Evolutionary conservation across 1,140 invertebrate species (phyloP).

Genomic region (Acromyrmex charruanus): DNA sequence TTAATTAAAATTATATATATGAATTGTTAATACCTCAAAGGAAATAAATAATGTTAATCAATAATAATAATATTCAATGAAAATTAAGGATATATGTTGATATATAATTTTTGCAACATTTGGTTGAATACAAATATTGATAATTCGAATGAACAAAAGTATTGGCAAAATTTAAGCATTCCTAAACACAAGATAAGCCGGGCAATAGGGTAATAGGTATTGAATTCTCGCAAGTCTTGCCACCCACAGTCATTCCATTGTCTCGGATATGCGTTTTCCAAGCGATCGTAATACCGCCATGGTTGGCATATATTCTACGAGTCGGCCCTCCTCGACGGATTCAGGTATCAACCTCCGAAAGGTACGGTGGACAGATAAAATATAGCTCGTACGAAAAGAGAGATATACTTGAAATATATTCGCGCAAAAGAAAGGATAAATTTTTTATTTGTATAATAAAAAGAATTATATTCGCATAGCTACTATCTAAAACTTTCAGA

Average conservation of each 20-base stretch:
- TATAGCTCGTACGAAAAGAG: neutral
- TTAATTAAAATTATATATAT: neutral
- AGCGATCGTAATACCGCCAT: conserved; percentile 55
- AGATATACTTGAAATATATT: conserved; percentile 8
- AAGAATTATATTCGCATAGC: neutral
- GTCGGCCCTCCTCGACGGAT: conserved; percentile 19
- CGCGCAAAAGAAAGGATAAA: conserved; percentile 4
- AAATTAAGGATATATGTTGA: neutral
- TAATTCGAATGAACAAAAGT: neutral
- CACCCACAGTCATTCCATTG: conserved; percentile 48
- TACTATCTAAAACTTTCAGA: too few relatives aligned
- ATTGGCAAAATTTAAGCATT: conserved; percentile 27
- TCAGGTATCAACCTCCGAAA: conserved; percentile 26
- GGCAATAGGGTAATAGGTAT: conserved; percentile 19
- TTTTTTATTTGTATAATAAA: neutral
- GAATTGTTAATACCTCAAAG: neutral
- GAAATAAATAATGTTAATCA: too few relatives aligned
- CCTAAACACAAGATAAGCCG: neutral
- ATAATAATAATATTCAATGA: neutral
- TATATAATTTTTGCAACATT: conserved; percentile 6
- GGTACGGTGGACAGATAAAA: conserved; percentile 48
- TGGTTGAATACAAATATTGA: neutral
- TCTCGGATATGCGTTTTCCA: conserved; percentile 2
- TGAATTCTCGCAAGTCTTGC: conserved; percentile 44
- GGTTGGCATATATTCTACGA: conserved; percentile 36